Conservation (phyloP, 2,797 vertebrate genomes). For the Triplophysa bombifrons region DNA sequence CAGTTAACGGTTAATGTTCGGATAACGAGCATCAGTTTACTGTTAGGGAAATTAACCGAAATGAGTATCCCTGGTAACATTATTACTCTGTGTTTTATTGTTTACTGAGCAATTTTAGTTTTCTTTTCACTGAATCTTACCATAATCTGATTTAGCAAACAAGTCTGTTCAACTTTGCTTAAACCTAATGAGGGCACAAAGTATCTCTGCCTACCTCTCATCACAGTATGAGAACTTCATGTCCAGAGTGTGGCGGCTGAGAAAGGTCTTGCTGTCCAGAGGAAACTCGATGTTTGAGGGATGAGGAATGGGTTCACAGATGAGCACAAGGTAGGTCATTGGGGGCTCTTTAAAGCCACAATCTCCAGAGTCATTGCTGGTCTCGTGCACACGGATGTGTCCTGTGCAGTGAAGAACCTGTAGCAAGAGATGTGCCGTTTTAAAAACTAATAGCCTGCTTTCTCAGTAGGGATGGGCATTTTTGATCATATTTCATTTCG, state of each 20-base stretch:
- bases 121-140: not conserved
- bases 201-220: conserved; percentile 81
- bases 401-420: conserved; percentile 95
- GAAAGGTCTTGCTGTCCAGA: conserved; percentile 93
- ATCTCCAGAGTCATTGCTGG: conserved; percentile 68
- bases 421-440: not conserved
- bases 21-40: too few species aligned
- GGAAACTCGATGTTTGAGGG: conserved; percentile 90
- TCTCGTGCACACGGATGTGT: conserved; percentile 80
- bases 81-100: too few species aligned
- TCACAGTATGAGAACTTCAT: conserved; percentile 97
- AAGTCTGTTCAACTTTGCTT: not conserved
- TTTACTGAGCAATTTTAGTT: too few species aligned
- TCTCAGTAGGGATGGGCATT: too few species aligned
- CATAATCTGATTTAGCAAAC: not conserved
- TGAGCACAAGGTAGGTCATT: conserved; percentile 88
- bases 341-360: conserved; percentile 84
- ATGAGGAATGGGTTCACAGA: conserved; percentile 91
- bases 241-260: conserved; percentile 96
- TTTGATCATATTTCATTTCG: too few species aligned
- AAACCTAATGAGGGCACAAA: too few species aligned
- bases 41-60: too few species aligned
- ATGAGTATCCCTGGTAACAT: too few species aligned
- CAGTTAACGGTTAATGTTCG: too few species aligned
- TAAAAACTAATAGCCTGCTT: too few species aligned